Conservation (phyloP, 2,888 invertebrate genomes). For the Ganaspis brasiliensis region DNA sequence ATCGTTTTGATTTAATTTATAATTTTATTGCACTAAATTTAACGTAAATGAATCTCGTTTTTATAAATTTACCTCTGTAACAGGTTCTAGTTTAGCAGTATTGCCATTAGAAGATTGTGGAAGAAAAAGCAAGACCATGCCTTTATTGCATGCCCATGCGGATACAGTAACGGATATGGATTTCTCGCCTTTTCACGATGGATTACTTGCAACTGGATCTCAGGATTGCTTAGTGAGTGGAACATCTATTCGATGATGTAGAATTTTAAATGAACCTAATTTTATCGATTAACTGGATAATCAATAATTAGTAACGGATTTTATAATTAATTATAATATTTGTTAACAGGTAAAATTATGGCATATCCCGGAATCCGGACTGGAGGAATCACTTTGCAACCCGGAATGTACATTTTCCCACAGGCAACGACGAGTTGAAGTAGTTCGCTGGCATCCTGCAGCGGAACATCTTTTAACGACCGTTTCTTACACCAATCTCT, state of each 20-base stretch:
- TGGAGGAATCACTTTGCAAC: conserved; percentile 89
- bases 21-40: background rate
- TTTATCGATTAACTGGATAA: background rate
- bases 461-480: conserved; percentile 95
- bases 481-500: conserved; percentile 90
- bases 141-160: conserved; percentile 91
- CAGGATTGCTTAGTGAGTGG: conserved; percentile 89
- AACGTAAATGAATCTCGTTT: background rate
- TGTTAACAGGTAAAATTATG: conserved; percentile 91
- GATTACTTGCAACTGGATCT: conserved; percentile 93
- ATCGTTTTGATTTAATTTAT: background rate
- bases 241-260: background rate
- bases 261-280: too few relatives aligned
- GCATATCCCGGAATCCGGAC: conserved; percentile 92
- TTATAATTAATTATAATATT: background rate
- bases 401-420: conserved; percentile 91
- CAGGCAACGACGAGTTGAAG: conserved; percentile 93
- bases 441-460: conserved; percentile 94
- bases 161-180: conserved; percentile 97
- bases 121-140: conserved; percentile 93
- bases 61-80: conserved; percentile 5
- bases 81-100: conserved; percentile 94
- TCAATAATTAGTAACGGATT: too few relatives aligned
- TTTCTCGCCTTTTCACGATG: conserved; percentile 97
- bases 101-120: conserved; percentile 94